phyloP scores from a whole-genome alignment of 1,140 invertebrate species.

The Hyphantria cunea region DNA sequence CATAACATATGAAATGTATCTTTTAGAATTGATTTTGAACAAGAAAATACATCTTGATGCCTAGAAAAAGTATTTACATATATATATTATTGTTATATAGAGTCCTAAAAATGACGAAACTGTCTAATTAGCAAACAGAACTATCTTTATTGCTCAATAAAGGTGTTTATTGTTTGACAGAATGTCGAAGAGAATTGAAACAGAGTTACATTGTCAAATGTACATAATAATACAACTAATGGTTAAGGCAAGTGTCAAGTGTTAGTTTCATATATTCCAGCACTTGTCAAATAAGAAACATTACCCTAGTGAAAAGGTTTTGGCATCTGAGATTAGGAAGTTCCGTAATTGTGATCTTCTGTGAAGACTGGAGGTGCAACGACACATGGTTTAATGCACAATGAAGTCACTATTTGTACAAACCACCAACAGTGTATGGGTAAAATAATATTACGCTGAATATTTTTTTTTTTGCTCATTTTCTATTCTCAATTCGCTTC shows the following conservation, averaged over 20 bases:
- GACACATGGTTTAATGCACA: constrained; percentile 58
- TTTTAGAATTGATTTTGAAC: too few relatives aligned
- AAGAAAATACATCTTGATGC: too few relatives aligned
- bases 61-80: too few relatives aligned
- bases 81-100: too few relatives aligned
- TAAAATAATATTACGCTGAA: constrained; percentile 21
- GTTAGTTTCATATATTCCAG: constrained; percentile 1
- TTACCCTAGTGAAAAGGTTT: constrained; percentile 28
- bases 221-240: too few relatives aligned
- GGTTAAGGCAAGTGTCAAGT: too few relatives aligned
- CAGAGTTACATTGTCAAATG: background rate
- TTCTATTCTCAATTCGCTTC: constrained; percentile 35
- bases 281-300: constrained; percentile 14
- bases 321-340: constrained; percentile 47
- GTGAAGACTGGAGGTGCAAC: constrained; percentile 62
- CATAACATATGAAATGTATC: too few relatives aligned
- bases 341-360: constrained; percentile 60
- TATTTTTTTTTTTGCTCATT: constrained; percentile 35
- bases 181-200: background rate
- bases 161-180: constrained; percentile 21
- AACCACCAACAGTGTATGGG: constrained; percentile 41
- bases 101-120: background rate
- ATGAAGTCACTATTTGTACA: constrained; percentile 77
- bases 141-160: constrained; percentile 14
- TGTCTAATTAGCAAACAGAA: constrained; percentile 21